Evolutionary conservation across 2,113 vertebrate genomes (phyloP), one percentile per base, ranked within the genome.

Genomic region (Hemiscyllium ocellatum): DNA sequence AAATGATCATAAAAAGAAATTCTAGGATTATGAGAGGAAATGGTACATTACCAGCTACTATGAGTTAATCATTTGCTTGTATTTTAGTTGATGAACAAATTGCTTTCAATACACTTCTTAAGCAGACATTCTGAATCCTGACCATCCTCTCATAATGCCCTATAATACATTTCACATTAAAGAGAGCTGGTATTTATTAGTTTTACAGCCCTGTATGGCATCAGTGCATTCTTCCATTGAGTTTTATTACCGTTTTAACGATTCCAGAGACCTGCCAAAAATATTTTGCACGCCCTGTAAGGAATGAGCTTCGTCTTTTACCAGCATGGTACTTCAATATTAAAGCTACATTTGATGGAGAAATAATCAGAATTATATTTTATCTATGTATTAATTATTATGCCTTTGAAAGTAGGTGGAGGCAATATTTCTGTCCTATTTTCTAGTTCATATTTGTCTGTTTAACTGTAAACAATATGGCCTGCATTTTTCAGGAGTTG

Each of bases 211-310:
- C 22, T 76, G 29, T 70, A 52, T 70, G 98, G 98, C 97, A 96
- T 96, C 97, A 97, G 96, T 96, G 96, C 97, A 97, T 98, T 98
- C 97, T 97, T 97, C 86, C 97, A 68, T 66, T 96, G 98, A 97
- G 97, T 96, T 98, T 98, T 97, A 98, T 97, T 98, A 96, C 97
- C 97, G 97, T 97, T 97, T 97, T 97, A 97, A 97, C 94, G 96
- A 97, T 96, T 97, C 96, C 96, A 96, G 96, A 96, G 96, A 95
- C 96, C 97, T 97, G 97, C 97, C 98, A 98, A 97, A 61, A 97
- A 96, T 95, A 52, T 96, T 96, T 96, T 96, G 95, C 78, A 97
- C 97, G 96, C 97, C 96, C 97, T 97, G 97, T 96, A 96, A 96
- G 96, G 97, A 98, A 97, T 96, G 97, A 97, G 97, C 97, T 97